These are phyloP conservation scores for Andrena camellia DNA, from an alignment of 2,888 invertebrate species.

Conservation along the genomic window DNA sequence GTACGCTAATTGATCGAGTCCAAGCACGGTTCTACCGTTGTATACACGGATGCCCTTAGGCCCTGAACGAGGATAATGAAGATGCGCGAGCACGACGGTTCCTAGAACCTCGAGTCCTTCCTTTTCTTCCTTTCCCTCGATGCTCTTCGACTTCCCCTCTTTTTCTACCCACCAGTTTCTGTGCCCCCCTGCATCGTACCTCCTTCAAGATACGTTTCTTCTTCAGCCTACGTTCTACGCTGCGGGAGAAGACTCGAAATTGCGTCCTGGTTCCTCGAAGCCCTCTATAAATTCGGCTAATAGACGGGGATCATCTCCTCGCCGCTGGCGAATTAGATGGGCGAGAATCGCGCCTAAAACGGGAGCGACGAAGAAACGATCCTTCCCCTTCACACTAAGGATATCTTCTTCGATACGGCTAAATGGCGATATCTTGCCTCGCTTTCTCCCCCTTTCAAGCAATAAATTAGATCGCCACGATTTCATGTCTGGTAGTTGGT, in stretches of 20 bases:
- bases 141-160: conserved; percentile 25
- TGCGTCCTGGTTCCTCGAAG: conserved; percentile 55
- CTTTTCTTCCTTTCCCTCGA: conserved; percentile 28
- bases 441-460: background rate
- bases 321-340: conserved; percentile 33
- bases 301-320: conserved; percentile 55
- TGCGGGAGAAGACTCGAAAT: conserved; percentile 50
- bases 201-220: conserved; percentile 3
- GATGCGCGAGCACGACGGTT: conserved; percentile 80
- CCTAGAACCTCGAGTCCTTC: conserved; percentile 71
- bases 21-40: conserved; percentile 70
- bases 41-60: conserved; percentile 72
- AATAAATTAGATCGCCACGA: conserved; percentile 8
- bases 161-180: conserved; percentile 28
- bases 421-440: background rate
- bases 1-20: conserved; percentile 81
- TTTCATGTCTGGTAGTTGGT: background rate
- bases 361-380: conserved; percentile 32
- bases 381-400: conserved; percentile 10
- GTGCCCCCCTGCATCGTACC: conserved; percentile 15
- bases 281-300: conserved; percentile 69
- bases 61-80: conserved; percentile 78
- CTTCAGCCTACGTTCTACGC: conserved; percentile 27
- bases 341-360: conserved; percentile 32
- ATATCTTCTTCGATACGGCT: conserved; percentile 35